Evolutionary conservation across 2,888 invertebrate species (phyloP).

Genomic region (Acanthosepion lycidas): DNA sequence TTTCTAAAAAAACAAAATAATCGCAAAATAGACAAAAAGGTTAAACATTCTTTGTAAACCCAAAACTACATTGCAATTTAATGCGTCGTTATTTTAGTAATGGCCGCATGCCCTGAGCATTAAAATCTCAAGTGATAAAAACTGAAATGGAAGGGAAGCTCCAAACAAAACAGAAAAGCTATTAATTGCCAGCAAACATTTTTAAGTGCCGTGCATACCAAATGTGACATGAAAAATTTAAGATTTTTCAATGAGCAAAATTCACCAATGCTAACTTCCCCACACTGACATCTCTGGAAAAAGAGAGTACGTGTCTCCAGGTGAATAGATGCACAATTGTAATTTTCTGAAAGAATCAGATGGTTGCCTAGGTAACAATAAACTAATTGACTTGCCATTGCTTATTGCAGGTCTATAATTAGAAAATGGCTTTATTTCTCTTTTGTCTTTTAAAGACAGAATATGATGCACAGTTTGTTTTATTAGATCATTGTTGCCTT

Average conservation of each 20-base stretch:
- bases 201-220: neutral
- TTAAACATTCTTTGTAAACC: neutral
- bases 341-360: neutral
- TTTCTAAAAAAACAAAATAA: neutral
- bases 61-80: conserved; percentile 33
- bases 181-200: conserved; percentile 33
- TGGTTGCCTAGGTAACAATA: conserved; percentile 33
- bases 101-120: conserved; percentile 22
- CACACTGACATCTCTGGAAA: neutral
- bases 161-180: neutral
- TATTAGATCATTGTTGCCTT: too few relatives aligned
- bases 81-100: conserved; percentile 33
- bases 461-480: too few relatives aligned
- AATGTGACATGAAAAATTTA: neutral
- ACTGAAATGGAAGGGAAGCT: conserved; percentile 16
- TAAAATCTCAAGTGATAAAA: conserved; percentile 12
- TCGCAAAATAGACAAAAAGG: neutral
- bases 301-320: neutral
- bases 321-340: neutral
- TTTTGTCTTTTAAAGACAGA: neutral
- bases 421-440: neutral
- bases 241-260: neutral
- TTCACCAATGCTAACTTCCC: neutral
- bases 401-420: neutral
- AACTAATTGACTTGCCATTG: neutral